phyloP scores from a whole-genome alignment of 2,113 vertebrate species.

The Psittacula cyanocephala region DNA sequence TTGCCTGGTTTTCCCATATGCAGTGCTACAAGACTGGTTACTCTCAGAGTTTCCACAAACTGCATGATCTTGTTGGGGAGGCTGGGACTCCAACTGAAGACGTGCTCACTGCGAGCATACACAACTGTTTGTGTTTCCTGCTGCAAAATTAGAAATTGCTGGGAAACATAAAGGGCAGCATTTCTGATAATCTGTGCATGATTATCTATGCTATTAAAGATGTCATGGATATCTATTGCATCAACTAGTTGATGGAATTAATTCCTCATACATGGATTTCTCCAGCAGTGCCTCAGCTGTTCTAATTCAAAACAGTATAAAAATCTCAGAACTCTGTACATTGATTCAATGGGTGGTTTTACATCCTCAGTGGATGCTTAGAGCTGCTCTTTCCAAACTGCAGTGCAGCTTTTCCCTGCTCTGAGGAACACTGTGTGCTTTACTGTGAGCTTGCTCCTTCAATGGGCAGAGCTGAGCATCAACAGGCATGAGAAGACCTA shows the following conservation, averaged over 20 bases:
- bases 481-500: background rate
- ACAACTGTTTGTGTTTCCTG: background rate
- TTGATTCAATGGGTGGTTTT: background rate
- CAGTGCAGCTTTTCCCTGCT: background rate
- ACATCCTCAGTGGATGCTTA: background rate
- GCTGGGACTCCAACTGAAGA: background rate
- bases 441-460: background rate
- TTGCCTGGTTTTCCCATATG: background rate
- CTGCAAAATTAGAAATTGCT: background rate
- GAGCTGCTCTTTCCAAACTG: background rate
- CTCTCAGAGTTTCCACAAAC: background rate
- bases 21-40: background rate
- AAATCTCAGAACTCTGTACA: background rate
- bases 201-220: background rate
- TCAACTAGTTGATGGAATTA: background rate
- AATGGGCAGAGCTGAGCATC: background rate
- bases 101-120: background rate
- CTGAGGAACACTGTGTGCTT: fast-evolving
- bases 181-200: background rate
- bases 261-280: background rate
- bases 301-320: background rate
- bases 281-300: background rate
- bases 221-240: background rate
- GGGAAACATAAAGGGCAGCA: background rate
- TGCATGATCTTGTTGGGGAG: background rate